These are phyloP conservation scores for Drosophila micromelanica DNA, from an alignment of 1,140 invertebrate genomes.

Conservation along the genomic window DNA sequence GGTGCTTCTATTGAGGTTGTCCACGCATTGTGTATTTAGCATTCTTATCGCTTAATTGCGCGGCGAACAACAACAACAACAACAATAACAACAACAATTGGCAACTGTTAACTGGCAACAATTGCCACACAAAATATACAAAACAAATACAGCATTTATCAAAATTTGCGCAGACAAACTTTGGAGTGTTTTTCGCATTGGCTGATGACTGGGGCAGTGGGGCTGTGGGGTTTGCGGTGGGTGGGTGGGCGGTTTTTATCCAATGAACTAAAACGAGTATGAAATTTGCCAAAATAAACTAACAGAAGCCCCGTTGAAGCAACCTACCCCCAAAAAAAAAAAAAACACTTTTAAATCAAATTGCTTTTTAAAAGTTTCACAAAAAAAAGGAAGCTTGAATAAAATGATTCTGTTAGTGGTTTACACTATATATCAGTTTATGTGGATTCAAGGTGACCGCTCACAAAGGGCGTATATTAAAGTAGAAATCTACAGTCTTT, in stretches of 20 bases:
- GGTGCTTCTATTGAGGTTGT: slow-evolving; percentile 1
- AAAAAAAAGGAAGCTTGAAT: too few relatives aligned
- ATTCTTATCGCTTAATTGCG: slow-evolving; percentile 79
- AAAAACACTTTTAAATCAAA: neutral
- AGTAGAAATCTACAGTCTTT: neutral
- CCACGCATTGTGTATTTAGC: slow-evolving; percentile 59
- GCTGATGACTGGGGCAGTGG: slow-evolving; percentile 1
- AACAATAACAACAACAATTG: slow-evolving; percentile 24
- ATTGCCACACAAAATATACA: slow-evolving; percentile 22
- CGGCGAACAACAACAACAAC: slow-evolving; percentile 51
- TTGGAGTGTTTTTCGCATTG: slow-evolving; percentile 27
- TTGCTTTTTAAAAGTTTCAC: slow-evolving; percentile 4
- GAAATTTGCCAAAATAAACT: slow-evolving; percentile 4
- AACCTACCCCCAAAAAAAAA: too few relatives aligned
- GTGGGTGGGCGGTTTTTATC: too few relatives aligned
- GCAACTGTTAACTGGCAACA: slow-evolving; percentile 28
- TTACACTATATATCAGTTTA: neutral
- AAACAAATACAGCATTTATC: slow-evolving; percentile 50
- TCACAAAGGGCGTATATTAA: neutral
- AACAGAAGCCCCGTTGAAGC: neutral
- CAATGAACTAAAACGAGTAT: slow-evolving; percentile 8
- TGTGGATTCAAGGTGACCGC: neutral
- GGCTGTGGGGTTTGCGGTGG: neutral
- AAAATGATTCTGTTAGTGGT: neutral
- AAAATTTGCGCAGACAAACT: slow-evolving; percentile 41